Conservation (phyloP, 1,140 invertebrate genomes). For the Dreissena polymorpha region DNA sequence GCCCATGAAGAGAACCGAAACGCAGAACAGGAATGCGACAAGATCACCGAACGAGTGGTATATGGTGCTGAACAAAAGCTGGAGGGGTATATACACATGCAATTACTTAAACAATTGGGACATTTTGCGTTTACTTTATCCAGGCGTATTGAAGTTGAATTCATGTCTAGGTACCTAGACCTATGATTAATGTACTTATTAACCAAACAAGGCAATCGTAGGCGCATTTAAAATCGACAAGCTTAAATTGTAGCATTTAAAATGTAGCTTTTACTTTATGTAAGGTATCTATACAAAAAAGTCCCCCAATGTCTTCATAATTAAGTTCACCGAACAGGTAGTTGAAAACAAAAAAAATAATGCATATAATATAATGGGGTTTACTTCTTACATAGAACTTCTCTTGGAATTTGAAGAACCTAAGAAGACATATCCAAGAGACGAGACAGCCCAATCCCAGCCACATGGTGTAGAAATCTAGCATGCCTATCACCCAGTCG, state of each 20-base stretch:
- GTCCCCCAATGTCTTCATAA: neutral
- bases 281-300: neutral
- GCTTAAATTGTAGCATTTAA: neutral
- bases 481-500: conserved; percentile 5
- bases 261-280: neutral
- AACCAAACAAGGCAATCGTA: no score
- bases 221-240: neutral
- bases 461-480: conserved; percentile 24
- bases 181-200: no score
- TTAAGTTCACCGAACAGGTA: no score
- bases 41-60: conserved; percentile 16
- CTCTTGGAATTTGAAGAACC: conserved; percentile 27
- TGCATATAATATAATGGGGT: neutral
- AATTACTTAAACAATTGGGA: neutral
- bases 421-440: conserved; percentile 17
- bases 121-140: neutral
- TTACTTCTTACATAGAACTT: conserved; percentile 33
- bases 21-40: conserved; percentile 38
- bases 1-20: no score
- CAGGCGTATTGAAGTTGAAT: no score
- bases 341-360: no score
- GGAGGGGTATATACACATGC: neutral
- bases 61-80: conserved; percentile 42
- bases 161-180: no score
- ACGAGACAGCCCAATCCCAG: conserved; percentile 27